Percentiles rank a stretch among this genome's conserved stretches.
These are phyloP conservation scores for Allygus modestus DNA, from an alignment of 2,888 invertebrate species.

Conservation along the genomic window DNA sequence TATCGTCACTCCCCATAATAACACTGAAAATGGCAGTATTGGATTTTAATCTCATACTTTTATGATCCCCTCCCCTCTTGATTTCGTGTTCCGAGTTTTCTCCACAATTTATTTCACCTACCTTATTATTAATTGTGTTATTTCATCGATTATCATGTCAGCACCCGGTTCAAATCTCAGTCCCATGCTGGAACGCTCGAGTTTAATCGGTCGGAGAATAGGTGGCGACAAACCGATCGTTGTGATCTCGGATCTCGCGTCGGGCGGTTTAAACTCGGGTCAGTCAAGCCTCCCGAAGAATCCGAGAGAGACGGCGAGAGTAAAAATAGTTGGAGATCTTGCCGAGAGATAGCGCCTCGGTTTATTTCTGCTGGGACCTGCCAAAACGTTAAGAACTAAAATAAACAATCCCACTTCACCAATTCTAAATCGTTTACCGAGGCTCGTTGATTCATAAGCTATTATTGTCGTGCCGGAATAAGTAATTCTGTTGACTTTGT, in stretches of 20 bases:
- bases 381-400: slow-evolving; percentile 55
- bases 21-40: no score
- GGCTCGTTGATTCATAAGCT: neutral
- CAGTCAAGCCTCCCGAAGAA: slow-evolving; percentile 55
- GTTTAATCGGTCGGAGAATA: neutral
- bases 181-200: neutral
- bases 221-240: slow-evolving; percentile 12
- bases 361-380: slow-evolving; percentile 63
- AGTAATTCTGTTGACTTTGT: no score
- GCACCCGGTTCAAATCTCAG: no score
- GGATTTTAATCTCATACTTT: no score
- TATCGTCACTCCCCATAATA: no score
- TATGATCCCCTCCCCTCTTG: no score
- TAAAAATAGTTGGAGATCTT: slow-evolving; percentile 63
- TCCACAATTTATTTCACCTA: no score
- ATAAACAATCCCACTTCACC: slow-evolving; percentile 56
- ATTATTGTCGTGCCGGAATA: neutral
- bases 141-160: no score
- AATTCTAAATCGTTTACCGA: neutral
- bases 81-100: no score
- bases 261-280: slow-evolving; percentile 30
- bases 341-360: slow-evolving; percentile 59
- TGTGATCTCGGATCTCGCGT: neutral
- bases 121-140: no score
- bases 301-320: slow-evolving; percentile 45